phyloP scores from a whole-genome alignment of 2,113 vertebrate species.

The Pseudolaguvia tuberculata region DNA sequence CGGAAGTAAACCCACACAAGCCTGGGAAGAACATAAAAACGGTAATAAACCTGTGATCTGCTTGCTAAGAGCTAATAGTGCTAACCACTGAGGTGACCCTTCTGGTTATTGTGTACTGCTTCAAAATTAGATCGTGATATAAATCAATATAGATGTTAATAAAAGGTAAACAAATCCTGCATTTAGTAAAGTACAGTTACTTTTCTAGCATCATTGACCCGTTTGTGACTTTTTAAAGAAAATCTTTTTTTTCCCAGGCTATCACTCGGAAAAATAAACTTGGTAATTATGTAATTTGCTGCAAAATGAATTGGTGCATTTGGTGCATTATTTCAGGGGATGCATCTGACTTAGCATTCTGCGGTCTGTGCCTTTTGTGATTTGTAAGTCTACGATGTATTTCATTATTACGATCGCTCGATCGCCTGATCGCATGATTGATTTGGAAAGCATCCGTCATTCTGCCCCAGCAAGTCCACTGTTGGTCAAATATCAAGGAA shows the following conservation, averaged over 20 bases:
- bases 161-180: too few species aligned
- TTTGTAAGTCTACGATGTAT: conserved; percentile 50
- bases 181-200: too few species aligned
- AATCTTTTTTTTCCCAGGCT: conserved; percentile 6
- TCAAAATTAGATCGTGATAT: too few species aligned
- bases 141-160: too few species aligned
- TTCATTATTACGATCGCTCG: conserved; percentile 53
- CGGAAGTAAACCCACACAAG: too few species aligned
- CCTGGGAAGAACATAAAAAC: too few species aligned
- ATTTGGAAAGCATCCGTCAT: conserved; percentile 59
- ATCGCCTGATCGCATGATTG: conserved; percentile 47
- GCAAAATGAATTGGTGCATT: conserved; percentile 10
- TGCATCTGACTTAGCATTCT: conserved; percentile 27
- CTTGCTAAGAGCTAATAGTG: too few species aligned
- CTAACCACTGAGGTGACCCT: too few species aligned
- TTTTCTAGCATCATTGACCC: background rate
- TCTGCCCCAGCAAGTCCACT: conserved; percentile 50
- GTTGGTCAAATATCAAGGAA: conserved; percentile 61
- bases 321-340: background rate
- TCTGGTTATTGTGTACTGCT: too few species aligned
- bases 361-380: conserved; percentile 19
- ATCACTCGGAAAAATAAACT: conserved; percentile 31
- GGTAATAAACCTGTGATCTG: too few species aligned
- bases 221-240: conserved; percentile 7
- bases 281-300: conserved; percentile 41